Percentiles rank a stretch among this genome's conserved stretches.
These are phyloP conservation scores for Procambarus clarkii DNA, from an alignment of 1,140 invertebrate species.

Conservation along the genomic window DNA sequence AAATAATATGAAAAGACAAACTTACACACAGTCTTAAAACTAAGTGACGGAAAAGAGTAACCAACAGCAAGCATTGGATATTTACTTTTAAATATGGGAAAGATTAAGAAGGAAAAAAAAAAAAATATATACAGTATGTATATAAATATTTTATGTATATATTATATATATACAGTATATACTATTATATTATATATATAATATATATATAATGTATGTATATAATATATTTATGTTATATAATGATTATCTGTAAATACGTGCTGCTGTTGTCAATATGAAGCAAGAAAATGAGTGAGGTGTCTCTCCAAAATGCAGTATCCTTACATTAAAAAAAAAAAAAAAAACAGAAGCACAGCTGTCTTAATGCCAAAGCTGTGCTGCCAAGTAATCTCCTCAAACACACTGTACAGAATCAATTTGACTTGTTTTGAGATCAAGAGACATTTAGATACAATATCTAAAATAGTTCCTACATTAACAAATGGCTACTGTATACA, in stretches of 20 bases:
- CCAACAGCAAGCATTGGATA: conserved; percentile 17
- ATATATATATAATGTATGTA: too few relatives aligned
- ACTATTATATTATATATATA: too few relatives aligned
- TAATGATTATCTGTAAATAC: conserved; percentile 34
- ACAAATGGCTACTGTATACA: conserved; percentile 30
- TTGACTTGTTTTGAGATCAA: conserved; percentile 65
- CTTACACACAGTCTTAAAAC: conserved; percentile 67
- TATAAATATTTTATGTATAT: conserved; percentile 42
- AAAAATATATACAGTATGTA: conserved; percentile 49
- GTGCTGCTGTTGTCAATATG: conserved; percentile 45
- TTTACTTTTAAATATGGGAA: conserved; percentile 52
- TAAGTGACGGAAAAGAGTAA: conserved; percentile 58
- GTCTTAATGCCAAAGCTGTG: not conserved
- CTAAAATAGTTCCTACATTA: conserved; percentile 25
- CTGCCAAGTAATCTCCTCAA: conserved; percentile 22
- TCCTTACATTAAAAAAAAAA: conserved; percentile 32
- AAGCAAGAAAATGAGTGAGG: conserved; percentile 49
- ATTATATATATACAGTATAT: not conserved
- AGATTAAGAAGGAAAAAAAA: conserved; percentile 43
- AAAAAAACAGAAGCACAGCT: not conserved
- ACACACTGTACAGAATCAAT: conserved; percentile 53
- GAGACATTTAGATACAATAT: conserved; percentile 63
- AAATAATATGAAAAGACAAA: conserved; percentile 70
- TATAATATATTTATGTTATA: not conserved
- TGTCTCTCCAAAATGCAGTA: conserved; percentile 29